Evolutionary conservation across 2,888 invertebrate species (phyloP).

Genomic region (Loripinus fragilis): DNA sequence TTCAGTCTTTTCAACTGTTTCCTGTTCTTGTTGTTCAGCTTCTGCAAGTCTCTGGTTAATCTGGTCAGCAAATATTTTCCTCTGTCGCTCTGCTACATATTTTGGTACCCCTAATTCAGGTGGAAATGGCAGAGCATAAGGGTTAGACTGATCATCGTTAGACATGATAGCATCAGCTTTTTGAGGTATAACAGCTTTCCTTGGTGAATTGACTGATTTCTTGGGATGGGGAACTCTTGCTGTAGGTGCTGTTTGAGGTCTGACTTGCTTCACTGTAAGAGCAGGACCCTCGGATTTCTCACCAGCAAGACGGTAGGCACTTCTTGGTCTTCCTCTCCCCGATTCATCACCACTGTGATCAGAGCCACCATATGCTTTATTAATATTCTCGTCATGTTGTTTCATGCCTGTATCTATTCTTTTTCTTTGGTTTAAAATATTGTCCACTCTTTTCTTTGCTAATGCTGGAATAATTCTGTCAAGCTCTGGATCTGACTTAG

Average conservation of each 20-base stretch:
- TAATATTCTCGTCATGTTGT: conserved; percentile 62
- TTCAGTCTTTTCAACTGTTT: not conserved
- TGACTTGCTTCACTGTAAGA: conserved; percentile 42
- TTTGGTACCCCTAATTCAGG: conserved; percentile 68
- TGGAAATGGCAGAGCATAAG: conserved; percentile 71
- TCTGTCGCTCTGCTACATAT: conserved; percentile 68
- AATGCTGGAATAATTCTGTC: conserved; percentile 72
- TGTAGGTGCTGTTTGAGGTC: conserved; percentile 67
- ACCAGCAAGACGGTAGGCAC: conserved; percentile 63
- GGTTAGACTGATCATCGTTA: conserved; percentile 61
- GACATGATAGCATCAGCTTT: conserved; percentile 65
- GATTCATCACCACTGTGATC: conserved; percentile 54
- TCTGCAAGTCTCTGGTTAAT: conserved; percentile 49
- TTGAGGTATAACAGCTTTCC: conserved; percentile 65
- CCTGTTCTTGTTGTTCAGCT: conserved; percentile 55
- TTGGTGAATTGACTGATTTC: conserved; percentile 69
- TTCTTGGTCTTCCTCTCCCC: conserved; percentile 51
- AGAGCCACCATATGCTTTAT: conserved; percentile 70
- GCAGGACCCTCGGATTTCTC: conserved; percentile 47
- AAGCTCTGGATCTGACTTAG: conserved; percentile 76
- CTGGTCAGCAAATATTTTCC: conserved; percentile 69
- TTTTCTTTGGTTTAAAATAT: conserved; percentile 67
- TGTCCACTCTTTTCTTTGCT: conserved; percentile 70
- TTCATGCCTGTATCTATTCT: conserved; percentile 69
- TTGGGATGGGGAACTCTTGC: conserved; percentile 53